Evolutionary conservation across 2,888 invertebrate genomes (phyloP).

Genomic region (Eremobia ochroleuca): DNA sequence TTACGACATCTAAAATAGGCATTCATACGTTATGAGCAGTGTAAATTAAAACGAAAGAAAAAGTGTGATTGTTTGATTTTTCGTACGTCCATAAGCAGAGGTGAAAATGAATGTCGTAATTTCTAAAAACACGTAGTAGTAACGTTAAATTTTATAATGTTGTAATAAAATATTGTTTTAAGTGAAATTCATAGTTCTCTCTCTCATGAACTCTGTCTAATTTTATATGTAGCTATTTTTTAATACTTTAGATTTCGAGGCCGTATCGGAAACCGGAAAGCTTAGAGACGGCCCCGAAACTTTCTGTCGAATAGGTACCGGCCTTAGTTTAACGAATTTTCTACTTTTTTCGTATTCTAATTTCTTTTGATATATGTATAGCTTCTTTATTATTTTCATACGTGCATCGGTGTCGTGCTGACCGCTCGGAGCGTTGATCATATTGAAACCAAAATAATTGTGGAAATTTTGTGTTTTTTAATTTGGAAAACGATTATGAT

Average conservation of each 20-base stretch:
- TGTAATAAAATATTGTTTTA: slow-evolving; percentile 62
- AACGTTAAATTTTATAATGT: slow-evolving; percentile 61
- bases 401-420: slow-evolving; percentile 15
- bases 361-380: slow-evolving; percentile 25
- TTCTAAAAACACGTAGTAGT: slow-evolving; percentile 63
- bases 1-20: slow-evolving; percentile 81
- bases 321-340: slow-evolving; percentile 47
- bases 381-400: slow-evolving; percentile 19
- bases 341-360: slow-evolving; percentile 42
- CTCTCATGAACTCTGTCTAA: slow-evolving; percentile 82
- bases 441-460: slow-evolving; percentile 31
- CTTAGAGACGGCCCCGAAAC: slow-evolving; percentile 75
- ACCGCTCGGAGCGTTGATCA: slow-evolving; percentile 12
- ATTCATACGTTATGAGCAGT: slow-evolving; percentile 83
- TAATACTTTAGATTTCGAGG: slow-evolving; percentile 81
- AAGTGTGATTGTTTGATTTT: slow-evolving; percentile 90
- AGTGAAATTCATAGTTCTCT: slow-evolving; percentile 77
- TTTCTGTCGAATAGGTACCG: slow-evolving; percentile 76
- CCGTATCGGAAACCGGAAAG: slow-evolving; percentile 84
- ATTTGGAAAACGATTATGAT: not conserved
- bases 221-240: slow-evolving; percentile 88
- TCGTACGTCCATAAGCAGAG: slow-evolving; percentile 76
- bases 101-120: slow-evolving; percentile 78
- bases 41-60: slow-evolving; percentile 90
- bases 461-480: slow-evolving; percentile 9